These are phyloP conservation scores for Platanista minor DNA, from an alignment of 2,113 vertebrate species.

Conservation along the genomic window DNA sequence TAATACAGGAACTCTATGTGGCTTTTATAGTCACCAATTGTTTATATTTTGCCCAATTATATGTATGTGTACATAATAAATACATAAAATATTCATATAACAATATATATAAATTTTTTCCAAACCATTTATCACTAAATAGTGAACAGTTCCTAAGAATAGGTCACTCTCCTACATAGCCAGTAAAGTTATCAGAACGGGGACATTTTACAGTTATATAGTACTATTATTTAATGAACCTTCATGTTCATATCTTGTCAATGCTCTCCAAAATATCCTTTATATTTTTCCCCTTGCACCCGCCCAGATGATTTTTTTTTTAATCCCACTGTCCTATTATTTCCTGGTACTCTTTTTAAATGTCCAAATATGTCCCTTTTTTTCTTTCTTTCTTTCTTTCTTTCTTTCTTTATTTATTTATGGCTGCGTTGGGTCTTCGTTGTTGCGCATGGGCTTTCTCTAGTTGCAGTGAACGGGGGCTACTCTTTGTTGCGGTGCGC, in stretches of 20 bases:
- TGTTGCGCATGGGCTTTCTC: no score
- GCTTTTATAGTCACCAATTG: neutral
- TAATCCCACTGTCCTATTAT: neutral
- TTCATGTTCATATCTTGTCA: neutral
- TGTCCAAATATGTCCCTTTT: neutral
- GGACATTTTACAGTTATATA: neutral
- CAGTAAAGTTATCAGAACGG: neutral
- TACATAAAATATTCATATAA: neutral
- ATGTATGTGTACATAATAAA: neutral
- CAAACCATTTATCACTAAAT: neutral
- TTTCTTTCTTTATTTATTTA: no score
- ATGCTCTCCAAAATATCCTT: neutral
- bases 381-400: no score
- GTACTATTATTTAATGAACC: neutral
- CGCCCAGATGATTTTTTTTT: neutral
- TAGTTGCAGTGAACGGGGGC: no score
- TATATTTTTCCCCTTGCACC: neutral
- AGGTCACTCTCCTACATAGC: neutral
- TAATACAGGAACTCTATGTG: neutral
- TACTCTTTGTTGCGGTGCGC: fast-evolving
- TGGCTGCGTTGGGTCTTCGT: no score
- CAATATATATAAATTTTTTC: neutral
- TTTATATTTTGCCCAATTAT: neutral
- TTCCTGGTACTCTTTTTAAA: neutral
- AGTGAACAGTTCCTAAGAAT: neutral